Conservation (phyloP, 2,113 vertebrate species). For the Trichomycterus rosablanca region DNA sequence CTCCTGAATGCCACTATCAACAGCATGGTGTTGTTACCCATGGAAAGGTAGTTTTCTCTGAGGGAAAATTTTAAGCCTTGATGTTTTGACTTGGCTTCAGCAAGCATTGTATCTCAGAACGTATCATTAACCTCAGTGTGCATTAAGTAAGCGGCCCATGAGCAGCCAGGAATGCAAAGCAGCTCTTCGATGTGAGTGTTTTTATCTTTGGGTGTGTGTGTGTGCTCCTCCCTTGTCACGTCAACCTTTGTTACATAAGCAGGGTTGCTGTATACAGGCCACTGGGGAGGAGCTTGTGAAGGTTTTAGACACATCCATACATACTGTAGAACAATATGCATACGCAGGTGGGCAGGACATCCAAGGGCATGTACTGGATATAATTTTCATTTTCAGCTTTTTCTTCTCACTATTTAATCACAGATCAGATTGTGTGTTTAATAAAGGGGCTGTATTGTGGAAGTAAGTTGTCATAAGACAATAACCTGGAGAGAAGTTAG, state of each 20-base stretch:
- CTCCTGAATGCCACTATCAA: no score
- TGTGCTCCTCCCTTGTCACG: constrained; percentile 16
- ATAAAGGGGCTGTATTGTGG: no score
- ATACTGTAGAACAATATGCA: constrained; percentile 8
- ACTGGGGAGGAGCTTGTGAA: constrained; percentile 9
- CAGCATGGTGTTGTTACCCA: no score
- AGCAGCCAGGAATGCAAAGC: constrained; percentile 46
- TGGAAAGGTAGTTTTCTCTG: no score
- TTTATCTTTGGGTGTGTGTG: constrained; percentile 25
- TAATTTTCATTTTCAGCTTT: constrained; percentile 5
- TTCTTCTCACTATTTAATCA: constrained; percentile 2
- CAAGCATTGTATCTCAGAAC: constrained; percentile 18
- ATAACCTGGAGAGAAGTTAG: no score
- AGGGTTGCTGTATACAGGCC: constrained; percentile 17
- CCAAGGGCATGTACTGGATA: constrained; percentile 10
- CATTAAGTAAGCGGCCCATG: constrained; percentile 4
- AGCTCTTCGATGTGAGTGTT: constrained; percentile 44
- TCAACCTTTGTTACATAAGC: constrained; percentile 40
- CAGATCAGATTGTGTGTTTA: background rate
- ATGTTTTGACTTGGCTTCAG: constrained; percentile 2
- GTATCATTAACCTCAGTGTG: constrained; percentile 18
- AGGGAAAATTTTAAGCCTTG: no score
- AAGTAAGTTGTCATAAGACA: no score
- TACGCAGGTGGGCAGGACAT: constrained; percentile 16
- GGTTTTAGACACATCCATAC: constrained; percentile 11